These are phyloP conservation scores for Actinemys pallida DNA, from an alignment of 2,113 vertebrate species.

Conservation along the genomic window DNA sequence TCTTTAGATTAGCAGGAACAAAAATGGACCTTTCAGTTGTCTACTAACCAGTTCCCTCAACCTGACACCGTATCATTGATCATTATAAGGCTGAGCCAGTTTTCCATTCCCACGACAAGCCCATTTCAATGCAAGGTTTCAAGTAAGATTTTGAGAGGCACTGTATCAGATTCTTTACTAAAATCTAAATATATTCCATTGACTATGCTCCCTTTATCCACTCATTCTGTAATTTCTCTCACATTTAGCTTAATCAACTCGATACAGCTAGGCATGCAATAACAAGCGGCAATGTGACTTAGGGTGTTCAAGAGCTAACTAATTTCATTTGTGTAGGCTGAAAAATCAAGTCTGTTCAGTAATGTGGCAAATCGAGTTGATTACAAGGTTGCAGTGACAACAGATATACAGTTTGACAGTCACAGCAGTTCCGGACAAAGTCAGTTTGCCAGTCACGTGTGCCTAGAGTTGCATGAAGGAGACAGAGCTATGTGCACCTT, in stretches of 20 bases:
- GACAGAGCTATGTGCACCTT: not conserved
- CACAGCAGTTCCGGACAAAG: not conserved
- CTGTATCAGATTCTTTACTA: not conserved
- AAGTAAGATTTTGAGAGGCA: not conserved
- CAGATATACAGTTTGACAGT: not conserved
- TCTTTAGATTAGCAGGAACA: not conserved
- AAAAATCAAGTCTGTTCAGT: slow-evolving; percentile 31
- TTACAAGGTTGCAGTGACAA: not conserved
- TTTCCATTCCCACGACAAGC: not conserved
- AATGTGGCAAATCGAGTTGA: slow-evolving; percentile 21
- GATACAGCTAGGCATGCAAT: not conserved
- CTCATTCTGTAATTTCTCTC: not conserved
- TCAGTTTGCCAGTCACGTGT: rapidly evolving
- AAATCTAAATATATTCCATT: not conserved
- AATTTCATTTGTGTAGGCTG: not conserved
- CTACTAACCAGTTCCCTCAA: not conserved
- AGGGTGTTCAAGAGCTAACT: not conserved
- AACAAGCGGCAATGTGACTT: not conserved
- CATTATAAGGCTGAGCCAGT: not conserved
- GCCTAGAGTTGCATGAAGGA: not conserved
- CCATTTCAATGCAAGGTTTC: not conserved
- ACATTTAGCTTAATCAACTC: not conserved
- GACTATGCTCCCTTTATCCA: not conserved
- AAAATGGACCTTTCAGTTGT: not conserved
- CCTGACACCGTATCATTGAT: not conserved